phyloP scores from a whole-genome alignment of 2,797 vertebrate genomes.

The Botia almorhae region DNA sequence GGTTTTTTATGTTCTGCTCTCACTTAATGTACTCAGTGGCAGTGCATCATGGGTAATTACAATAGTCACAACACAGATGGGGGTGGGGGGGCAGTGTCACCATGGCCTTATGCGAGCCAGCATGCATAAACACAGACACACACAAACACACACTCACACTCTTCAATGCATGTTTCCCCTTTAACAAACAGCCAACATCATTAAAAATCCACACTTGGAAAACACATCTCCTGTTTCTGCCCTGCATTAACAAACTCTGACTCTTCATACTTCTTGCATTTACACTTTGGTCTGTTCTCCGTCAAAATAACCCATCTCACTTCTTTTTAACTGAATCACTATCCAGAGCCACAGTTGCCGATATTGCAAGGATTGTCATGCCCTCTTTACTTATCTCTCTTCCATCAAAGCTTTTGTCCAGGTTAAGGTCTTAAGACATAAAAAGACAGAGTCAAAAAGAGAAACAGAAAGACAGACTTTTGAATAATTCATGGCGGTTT shows the following conservation, averaged over 20 bases:
- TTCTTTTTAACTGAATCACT: neutral
- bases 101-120: conserved; percentile 34
- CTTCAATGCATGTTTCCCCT: conserved; percentile 51
- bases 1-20: conserved; percentile 48
- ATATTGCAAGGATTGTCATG: conserved; percentile 1
- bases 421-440: conserved; percentile 52
- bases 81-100: conserved; percentile 66
- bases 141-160: conserved; percentile 37
- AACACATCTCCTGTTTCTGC: conserved; percentile 33
- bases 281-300: neutral
- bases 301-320: conserved; percentile 11
- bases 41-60: conserved; percentile 76
- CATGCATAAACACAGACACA: neutral
- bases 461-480: conserved; percentile 70
- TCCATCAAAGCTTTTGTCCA: conserved; percentile 62
- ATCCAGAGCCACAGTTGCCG: neutral
- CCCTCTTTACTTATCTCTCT: conserved; percentile 19
- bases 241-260: conserved; percentile 27
- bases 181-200: conserved; percentile 37
- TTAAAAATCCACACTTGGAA: conserved; percentile 43
- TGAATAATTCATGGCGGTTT: conserved; percentile 81
- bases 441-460: conserved; percentile 42
- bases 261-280: conserved; percentile 18
- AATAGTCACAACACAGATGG: conserved; percentile 78
- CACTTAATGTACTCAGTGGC: conserved; percentile 58